Conservation (phyloP, 2,888 invertebrate genomes). For the Oligia latruncula region DNA sequence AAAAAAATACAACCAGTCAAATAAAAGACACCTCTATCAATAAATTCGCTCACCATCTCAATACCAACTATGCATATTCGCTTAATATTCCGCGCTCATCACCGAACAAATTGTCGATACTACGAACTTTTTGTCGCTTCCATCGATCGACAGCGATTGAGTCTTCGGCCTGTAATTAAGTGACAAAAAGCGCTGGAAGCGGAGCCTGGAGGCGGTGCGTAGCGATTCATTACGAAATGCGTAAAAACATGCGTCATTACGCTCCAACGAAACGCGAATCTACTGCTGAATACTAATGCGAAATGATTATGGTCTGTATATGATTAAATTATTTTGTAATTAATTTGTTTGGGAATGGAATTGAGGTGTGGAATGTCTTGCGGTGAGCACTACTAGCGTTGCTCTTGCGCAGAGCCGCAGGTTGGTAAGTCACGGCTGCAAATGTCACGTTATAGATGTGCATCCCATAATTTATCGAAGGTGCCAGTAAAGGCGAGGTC, state of each 20-base stretch:
- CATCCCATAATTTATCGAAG: neutral
- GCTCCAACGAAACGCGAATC: constrained; percentile 51
- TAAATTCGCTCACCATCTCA: constrained; percentile 32
- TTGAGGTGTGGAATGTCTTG: constrained; percentile 41
- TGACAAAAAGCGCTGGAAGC: constrained; percentile 66
- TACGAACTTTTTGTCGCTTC: constrained; percentile 49
- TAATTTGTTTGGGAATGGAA: constrained; percentile 57
- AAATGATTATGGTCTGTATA: constrained; percentile 46
- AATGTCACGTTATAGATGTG: neutral
- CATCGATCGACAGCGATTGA: constrained; percentile 66
- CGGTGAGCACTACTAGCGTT: neutral
- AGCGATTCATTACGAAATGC: constrained; percentile 61
- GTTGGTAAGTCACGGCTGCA: neutral
- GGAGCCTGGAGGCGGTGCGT: constrained; percentile 42
- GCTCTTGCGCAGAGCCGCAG: neutral
- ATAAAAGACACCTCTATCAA: constrained; percentile 45
- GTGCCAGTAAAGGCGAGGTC: neutral
- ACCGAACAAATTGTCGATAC: constrained; percentile 60
- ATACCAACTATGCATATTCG: constrained; percentile 34
- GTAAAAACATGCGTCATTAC: constrained; percentile 66
- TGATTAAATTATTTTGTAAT: constrained; percentile 47
- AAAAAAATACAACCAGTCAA: neutral
- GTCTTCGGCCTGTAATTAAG: constrained; percentile 70
- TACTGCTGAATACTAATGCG: constrained; percentile 60
- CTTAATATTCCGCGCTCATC: constrained; percentile 59